Evolutionary conservation across 2,113 vertebrate genomes (phyloP).

Genomic region (Tenebrosternarchus preto): DNA sequence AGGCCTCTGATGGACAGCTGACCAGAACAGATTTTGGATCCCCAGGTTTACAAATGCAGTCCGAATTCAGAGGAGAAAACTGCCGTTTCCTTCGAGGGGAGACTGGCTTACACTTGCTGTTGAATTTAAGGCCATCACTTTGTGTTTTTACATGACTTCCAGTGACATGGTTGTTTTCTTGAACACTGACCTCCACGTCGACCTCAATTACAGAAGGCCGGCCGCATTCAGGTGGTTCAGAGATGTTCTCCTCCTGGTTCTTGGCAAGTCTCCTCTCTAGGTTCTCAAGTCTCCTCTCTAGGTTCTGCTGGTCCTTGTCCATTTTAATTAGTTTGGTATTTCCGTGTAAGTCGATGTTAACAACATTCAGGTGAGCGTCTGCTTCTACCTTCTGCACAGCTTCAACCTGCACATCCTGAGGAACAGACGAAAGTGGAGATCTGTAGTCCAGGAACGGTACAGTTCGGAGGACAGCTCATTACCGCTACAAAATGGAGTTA

Average conservation of each 20-base stretch:
- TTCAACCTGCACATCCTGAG: constrained; percentile 40
- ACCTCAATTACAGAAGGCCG: constrained; percentile 56
- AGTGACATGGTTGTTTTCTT: constrained; percentile 5
- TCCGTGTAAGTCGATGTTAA: constrained; percentile 27
- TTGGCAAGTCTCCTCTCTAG: constrained; percentile 47
- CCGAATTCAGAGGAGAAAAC: background rate
- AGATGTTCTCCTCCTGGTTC: constrained; percentile 10
- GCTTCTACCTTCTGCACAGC: constrained; percentile 14
- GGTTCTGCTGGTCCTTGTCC: constrained; percentile 62
- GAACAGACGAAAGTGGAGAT: background rate
- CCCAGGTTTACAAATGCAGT: background rate
- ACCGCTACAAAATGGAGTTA: constrained; percentile 8
- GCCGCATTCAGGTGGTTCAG: background rate
- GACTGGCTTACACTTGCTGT: constrained; percentile 52
- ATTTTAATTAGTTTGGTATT: constrained; percentile 58
- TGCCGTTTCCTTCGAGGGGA: constrained; percentile 53
- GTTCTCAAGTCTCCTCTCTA: constrained; percentile 57
- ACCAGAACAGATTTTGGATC: constrained; percentile 25
- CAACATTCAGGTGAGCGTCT: background rate
- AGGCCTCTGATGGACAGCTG: constrained; percentile 65
- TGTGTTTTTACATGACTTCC: background rate
- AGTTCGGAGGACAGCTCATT: background rate
- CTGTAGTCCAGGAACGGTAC: background rate
- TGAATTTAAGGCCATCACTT: constrained; percentile 29
- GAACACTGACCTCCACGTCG: constrained; percentile 59